Conservation (phyloP, 2,113 vertebrate genomes). For the Butastur rufipennis region DNA sequence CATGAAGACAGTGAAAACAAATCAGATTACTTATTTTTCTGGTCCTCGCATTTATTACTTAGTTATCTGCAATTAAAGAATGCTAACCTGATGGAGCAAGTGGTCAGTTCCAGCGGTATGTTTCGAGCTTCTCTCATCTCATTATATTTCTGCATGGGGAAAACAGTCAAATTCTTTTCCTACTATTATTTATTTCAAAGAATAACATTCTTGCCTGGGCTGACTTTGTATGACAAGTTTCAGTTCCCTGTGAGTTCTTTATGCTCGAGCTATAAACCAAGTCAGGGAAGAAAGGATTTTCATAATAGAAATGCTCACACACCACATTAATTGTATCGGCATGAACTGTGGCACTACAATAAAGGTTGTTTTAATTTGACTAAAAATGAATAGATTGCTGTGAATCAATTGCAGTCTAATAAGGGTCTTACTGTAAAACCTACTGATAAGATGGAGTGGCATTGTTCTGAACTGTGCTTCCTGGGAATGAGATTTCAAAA, state of each 20-base stretch:
- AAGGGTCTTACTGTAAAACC: conserved; percentile 29
- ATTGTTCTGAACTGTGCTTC: not conserved
- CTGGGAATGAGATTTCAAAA: not conserved
- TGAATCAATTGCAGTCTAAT: conserved; percentile 49
- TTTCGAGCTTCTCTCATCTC: not conserved
- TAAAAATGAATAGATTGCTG: conserved; percentile 47
- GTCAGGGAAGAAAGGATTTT: conserved; percentile 5
- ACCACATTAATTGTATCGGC: conserved; percentile 24
- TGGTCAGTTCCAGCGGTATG: not conserved
- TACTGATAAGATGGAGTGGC: not conserved
- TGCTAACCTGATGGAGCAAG: not conserved
- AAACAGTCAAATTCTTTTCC: not conserved
- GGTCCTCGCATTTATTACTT: not conserved
- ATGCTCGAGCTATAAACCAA: not conserved
- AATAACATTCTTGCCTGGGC: not conserved
- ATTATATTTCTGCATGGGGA: not conserved
- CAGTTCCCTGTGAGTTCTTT: not conserved
- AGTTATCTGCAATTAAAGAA: not conserved
- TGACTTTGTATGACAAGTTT: not conserved
- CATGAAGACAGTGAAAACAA: not conserved
- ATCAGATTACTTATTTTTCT: not conserved
- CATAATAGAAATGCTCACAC: conserved; percentile 26
- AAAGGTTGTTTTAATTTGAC: conserved; percentile 59
- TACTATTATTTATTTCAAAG: not conserved
- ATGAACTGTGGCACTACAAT: conserved; percentile 39